These are phyloP conservation scores for Aphidius colemani DNA, from an alignment of 2,888 invertebrate species.

Conservation along the genomic window DNA sequence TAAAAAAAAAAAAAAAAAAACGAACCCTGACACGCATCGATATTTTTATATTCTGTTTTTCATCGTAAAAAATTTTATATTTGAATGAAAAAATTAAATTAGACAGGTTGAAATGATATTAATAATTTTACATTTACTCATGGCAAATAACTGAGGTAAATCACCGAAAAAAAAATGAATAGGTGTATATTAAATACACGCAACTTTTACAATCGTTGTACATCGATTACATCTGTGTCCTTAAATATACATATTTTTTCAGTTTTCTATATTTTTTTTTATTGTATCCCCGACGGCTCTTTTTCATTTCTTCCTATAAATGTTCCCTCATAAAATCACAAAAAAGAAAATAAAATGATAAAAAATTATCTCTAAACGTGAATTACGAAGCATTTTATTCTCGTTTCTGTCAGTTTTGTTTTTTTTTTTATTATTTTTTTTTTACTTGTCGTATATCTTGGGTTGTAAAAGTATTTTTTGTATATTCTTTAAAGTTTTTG, in stretches of 20 bases:
- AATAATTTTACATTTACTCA: background rate
- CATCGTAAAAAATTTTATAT: no score
- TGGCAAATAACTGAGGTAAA: no score
- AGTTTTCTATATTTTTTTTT: constrained; percentile 16
- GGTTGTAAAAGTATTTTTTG: no score
- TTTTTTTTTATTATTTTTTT: constrained; percentile 1
- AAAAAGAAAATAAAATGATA: constrained; percentile 16
- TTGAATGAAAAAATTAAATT: constrained; percentile 15
- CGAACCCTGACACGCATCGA: no score
- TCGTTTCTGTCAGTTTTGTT: background rate
- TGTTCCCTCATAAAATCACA: constrained; percentile 15
- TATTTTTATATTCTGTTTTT: no score
- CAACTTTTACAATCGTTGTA: background rate
- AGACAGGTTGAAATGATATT: background rate
- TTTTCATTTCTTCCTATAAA: constrained; percentile 22
- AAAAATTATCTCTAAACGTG: background rate
- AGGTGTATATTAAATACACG: no score
- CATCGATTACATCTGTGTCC: background rate
- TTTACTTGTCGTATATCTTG: background rate
- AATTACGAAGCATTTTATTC: no score
- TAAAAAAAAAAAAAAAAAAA: no score
- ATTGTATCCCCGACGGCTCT: background rate
- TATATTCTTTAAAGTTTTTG: no score
- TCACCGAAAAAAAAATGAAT: no score
- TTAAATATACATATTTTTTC: background rate